Evolutionary conservation across 2,797 vertebrate genomes (phyloP).

Genomic region (Sebastes diploproa): DNA sequence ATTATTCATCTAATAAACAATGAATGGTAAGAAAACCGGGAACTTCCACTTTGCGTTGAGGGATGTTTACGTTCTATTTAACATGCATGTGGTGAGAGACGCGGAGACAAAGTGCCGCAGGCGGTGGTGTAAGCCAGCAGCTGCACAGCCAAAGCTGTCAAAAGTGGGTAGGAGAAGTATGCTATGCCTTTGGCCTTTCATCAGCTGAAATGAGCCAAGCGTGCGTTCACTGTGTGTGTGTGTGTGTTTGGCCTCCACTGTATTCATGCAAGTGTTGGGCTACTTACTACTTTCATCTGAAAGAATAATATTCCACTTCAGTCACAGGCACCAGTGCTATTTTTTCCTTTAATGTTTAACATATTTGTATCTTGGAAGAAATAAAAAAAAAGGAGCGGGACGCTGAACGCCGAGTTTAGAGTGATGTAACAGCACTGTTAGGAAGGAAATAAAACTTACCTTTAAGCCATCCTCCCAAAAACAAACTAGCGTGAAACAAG

Average conservation of each 20-base stretch:
- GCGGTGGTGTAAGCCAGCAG: constrained; percentile 22
- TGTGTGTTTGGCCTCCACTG: constrained; percentile 7
- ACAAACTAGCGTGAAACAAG: constrained; percentile 8
- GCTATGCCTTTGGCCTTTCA: constrained; percentile 22
- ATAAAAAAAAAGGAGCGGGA: not conserved
- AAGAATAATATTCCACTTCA: constrained; percentile 9
- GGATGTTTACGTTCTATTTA: constrained; percentile 33
- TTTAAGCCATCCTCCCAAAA: constrained; percentile 16
- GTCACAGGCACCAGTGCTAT: not conserved
- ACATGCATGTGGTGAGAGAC: constrained; percentile 25
- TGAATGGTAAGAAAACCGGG: not conserved
- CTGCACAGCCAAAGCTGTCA: constrained; percentile 33
- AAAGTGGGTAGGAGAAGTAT: not conserved
- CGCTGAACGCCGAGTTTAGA: not conserved
- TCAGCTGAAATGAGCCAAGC: constrained; percentile 2
- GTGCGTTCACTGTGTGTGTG: not conserved
- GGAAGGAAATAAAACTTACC: constrained; percentile 60
- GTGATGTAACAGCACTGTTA: not conserved
- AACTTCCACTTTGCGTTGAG: not conserved
- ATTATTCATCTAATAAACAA: not conserved
- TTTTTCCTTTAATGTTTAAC: not conserved
- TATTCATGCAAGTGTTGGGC: not conserved
- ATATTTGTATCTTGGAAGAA: not conserved
- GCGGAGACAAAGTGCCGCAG: constrained; percentile 23
- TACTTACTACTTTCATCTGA: constrained; percentile 39